Percentiles rank a stretch among this genome's conserved stretches.
Evolutionary conservation across 2,113 vertebrate genomes (phyloP).

Genomic region (Osmerus eperlanus): DNA sequence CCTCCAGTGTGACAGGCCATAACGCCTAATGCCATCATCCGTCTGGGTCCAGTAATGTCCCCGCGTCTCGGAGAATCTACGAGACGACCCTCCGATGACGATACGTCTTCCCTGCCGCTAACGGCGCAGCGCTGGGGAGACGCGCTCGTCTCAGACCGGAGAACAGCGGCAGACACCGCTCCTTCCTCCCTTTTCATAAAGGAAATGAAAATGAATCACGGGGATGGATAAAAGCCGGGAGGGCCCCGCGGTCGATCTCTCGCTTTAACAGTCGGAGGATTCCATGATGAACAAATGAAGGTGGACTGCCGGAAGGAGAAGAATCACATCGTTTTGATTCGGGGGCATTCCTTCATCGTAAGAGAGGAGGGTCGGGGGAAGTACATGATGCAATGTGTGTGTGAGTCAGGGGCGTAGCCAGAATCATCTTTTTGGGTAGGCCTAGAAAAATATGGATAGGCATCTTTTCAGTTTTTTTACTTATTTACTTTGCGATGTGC

Average conservation of each 20-base stretch:
- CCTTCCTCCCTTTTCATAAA: constrained; percentile 36
- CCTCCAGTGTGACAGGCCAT: constrained; percentile 60
- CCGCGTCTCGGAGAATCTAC: constrained; percentile 59
- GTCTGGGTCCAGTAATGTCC: constrained; percentile 59
- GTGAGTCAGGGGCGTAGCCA: not conserved
- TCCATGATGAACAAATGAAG: constrained; percentile 64
- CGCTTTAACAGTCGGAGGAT: constrained; percentile 69
- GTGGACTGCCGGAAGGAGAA: constrained; percentile 54
- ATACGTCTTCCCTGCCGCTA: constrained; percentile 48
- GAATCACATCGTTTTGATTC: constrained; percentile 40
- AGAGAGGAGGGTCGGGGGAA: constrained; percentile 33
- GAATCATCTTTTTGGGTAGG: too few relatives aligned
- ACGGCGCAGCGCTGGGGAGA: not conserved
- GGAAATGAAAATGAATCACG: constrained; percentile 70
- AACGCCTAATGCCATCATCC: constrained; percentile 61
- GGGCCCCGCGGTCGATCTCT: constrained; percentile 63
- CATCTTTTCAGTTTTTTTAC: too few relatives aligned
- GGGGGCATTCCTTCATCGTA: constrained; percentile 19
- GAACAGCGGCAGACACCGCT: constrained; percentile 43
- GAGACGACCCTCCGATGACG: constrained; percentile 49
- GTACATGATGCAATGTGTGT: constrained; percentile 9
- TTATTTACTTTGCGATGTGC: too few relatives aligned
- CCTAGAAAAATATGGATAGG: too few relatives aligned
- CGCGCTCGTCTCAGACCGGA: constrained; percentile 44
- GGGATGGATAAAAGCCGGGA: constrained; percentile 68